These are phyloP conservation scores for Troides aeacus DNA, from an alignment of 2,888 invertebrate genomes.

Conservation along the genomic window DNA sequence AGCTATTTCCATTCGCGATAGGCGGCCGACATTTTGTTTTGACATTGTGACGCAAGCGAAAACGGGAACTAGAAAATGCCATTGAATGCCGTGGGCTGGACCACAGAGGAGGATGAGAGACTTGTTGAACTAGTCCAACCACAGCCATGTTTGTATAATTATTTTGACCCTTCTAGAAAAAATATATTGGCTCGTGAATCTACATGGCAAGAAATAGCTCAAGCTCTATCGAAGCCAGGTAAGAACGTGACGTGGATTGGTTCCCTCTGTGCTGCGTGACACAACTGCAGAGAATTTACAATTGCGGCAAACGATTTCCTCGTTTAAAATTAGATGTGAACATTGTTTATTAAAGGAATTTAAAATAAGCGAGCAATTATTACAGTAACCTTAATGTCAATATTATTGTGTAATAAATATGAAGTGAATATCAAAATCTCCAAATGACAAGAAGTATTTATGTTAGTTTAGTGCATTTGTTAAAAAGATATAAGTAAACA, in stretches of 20 bases:
- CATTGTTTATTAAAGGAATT: conserved; percentile 1
- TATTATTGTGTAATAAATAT: background rate
- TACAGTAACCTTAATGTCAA: background rate
- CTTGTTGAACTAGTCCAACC: conserved; percentile 66
- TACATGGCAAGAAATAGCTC: conserved; percentile 72
- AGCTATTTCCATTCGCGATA: conserved; percentile 70
- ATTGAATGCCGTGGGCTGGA: conserved; percentile 68
- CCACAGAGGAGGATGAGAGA: conserved; percentile 64
- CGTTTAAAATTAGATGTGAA: conserved; percentile 15
- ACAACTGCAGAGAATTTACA: conserved; percentile 40
- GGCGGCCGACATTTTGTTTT: conserved; percentile 72
- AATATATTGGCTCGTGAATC: conserved; percentile 65
- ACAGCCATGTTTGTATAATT: conserved; percentile 63
- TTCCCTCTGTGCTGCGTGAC: conserved; percentile 48
- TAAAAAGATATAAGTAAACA: background rate
- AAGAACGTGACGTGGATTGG: conserved; percentile 34
- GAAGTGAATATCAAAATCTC: background rate
- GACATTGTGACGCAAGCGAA: conserved; percentile 46
- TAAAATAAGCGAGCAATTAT: conserved; percentile 9
- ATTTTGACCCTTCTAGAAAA: conserved; percentile 64
- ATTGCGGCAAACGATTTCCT: conserved; percentile 9
- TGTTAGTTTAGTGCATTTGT: background rate
- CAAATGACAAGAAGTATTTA: background rate
- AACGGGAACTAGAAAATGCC: conserved; percentile 57
- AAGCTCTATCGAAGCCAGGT: conserved; percentile 66